phyloP scores from a whole-genome alignment of 1,140 invertebrate genomes.

The Eufriesea mexicana region DNA sequence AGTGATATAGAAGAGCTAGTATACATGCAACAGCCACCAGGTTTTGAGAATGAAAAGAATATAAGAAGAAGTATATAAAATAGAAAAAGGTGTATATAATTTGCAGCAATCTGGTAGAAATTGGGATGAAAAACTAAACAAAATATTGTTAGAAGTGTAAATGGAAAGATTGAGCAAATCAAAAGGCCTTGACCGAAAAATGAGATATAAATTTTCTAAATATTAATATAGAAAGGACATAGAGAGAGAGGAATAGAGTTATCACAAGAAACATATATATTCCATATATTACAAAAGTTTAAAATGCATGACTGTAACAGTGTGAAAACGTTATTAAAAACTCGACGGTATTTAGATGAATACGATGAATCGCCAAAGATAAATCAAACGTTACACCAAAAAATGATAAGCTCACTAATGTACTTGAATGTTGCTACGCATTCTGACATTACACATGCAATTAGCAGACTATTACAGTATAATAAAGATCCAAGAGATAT shows the following conservation, averaged over 20 bases:
- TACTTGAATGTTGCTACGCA: background rate
- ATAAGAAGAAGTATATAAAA: too few species aligned
- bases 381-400: background rate
- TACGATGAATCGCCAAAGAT: background rate
- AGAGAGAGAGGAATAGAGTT: background rate
- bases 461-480: background rate
- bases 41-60: too few species aligned
- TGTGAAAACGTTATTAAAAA: background rate
- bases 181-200: background rate
- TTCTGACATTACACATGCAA: background rate
- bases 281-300: slow-evolving; percentile 3
- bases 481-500: background rate
- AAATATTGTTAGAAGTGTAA: too few species aligned
- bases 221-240: background rate
- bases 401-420: background rate
- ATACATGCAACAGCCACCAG: too few species aligned
- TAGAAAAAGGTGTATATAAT: too few species aligned
- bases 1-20: too few species aligned
- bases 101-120: too few species aligned
- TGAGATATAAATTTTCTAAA: background rate
- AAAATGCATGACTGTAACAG: background rate
- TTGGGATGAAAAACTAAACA: too few species aligned
- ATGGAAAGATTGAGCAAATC: too few species aligned
- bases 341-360: background rate
- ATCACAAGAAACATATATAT: background rate